These are phyloP conservation scores for Odobenus rosmarus DNA, from an alignment of 2,113 vertebrate genomes.

Conservation along the genomic window DNA sequence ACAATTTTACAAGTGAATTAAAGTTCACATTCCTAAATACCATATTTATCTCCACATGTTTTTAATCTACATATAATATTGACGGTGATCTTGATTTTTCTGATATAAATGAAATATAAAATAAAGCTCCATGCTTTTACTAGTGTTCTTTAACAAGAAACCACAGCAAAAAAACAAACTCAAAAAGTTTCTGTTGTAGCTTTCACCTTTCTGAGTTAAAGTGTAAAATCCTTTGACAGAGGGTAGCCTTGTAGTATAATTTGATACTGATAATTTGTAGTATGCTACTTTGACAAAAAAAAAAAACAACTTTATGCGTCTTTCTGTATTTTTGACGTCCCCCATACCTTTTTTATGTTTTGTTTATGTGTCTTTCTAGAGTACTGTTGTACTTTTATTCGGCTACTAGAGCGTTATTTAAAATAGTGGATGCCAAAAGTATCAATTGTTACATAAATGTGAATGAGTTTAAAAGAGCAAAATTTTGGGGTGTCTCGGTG, in stretches of 20 bases:
- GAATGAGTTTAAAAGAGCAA: slow-evolving; percentile 62
- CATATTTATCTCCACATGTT: not conserved
- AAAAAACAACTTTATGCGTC: not conserved
- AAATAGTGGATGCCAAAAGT: slow-evolving; percentile 66
- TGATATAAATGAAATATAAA: slow-evolving; percentile 63
- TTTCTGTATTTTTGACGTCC: not conserved
- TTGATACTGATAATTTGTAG: not conserved
- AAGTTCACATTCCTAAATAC: not conserved
- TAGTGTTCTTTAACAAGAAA: slow-evolving; percentile 53
- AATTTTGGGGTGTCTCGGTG: not conserved
- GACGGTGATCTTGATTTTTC: slow-evolving; percentile 35
- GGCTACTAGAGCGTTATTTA: not conserved
- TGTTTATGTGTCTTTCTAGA: slow-evolving; percentile 33
- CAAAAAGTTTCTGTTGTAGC: slow-evolving; percentile 48
- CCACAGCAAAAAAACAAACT: slow-evolving; percentile 70
- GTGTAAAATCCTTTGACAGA: slow-evolving; percentile 46
- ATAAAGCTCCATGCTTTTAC: slow-evolving; percentile 60
- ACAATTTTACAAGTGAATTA: slow-evolving; percentile 18
- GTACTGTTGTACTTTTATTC: slow-evolving; percentile 50
- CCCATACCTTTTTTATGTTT: not conserved
- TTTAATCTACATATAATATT: slow-evolving; percentile 1
- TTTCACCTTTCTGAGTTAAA: slow-evolving; percentile 68
- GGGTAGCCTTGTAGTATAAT: not conserved
- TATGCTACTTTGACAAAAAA: slow-evolving; percentile 12
- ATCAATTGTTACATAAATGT: slow-evolving; percentile 40